These are phyloP conservation scores for Theretra japonica DNA, from an alignment of 2,888 invertebrate species.

Conservation along the genomic window DNA sequence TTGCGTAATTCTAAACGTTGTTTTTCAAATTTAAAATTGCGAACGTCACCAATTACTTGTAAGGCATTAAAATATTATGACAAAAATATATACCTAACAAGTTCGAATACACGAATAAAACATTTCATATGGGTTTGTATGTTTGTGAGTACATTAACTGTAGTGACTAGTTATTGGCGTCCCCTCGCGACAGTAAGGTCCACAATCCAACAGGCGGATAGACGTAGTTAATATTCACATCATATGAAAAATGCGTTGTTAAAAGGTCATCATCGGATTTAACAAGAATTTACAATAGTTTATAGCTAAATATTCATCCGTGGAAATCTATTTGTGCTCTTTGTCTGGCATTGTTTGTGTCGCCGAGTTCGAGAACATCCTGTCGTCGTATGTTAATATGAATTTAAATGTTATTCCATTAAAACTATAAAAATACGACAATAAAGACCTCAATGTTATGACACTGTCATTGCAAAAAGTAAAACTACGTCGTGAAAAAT, in stretches of 20 bases:
- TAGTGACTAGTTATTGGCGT: not conserved
- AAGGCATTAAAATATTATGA: too few species aligned
- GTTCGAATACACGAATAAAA: not conserved
- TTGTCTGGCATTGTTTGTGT: slow-evolving; percentile 44
- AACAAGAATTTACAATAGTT: slow-evolving; percentile 66
- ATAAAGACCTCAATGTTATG: not conserved
- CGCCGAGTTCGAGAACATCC: slow-evolving; percentile 26
- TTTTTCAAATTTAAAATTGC: too few species aligned
- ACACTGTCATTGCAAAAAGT: not conserved
- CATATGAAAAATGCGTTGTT: slow-evolving; percentile 70
- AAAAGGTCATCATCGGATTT: slow-evolving; percentile 72
- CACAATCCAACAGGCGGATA: slow-evolving; percentile 13
- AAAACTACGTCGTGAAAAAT: not conserved
- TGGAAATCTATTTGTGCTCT: slow-evolving; percentile 54
- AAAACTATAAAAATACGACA: not conserved
- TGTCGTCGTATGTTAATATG: slow-evolving; percentile 24
- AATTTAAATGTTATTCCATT: slow-evolving; percentile 7
- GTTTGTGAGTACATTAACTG: not conserved
- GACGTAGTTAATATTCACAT: slow-evolving; percentile 70
- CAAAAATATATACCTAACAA: too few species aligned
- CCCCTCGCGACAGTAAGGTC: slow-evolving; percentile 18
- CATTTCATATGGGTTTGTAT: not conserved
- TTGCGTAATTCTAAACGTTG: too few species aligned
- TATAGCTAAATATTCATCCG: slow-evolving; percentile 48
- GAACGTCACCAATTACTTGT: too few species aligned